Conservation (phyloP, 2,113 vertebrate genomes). For the Orycteropus afer region DNA sequence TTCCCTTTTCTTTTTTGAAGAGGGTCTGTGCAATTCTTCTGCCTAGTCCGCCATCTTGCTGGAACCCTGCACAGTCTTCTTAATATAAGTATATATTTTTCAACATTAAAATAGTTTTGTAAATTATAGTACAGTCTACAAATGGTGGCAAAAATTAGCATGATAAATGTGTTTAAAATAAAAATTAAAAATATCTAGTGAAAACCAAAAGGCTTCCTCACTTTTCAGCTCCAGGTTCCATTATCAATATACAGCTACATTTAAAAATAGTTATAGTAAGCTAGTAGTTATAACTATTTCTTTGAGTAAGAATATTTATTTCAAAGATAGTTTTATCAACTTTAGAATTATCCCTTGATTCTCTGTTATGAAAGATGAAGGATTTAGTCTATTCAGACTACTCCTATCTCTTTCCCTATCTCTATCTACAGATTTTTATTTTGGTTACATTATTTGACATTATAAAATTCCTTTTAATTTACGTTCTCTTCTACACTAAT, state of each 20-base stretch:
- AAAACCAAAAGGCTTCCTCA: background rate
- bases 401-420: background rate
- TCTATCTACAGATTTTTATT: background rate
- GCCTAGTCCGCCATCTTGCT: no score
- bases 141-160: background rate
- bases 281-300: background rate
- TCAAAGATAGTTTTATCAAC: background rate
- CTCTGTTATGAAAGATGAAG: background rate
- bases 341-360: background rate
- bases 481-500: background rate
- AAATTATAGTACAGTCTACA: background rate
- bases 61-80: background rate
- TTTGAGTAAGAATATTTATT: slow-evolving; percentile 23
- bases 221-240: background rate
- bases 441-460: background rate
- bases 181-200: background rate
- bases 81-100: background rate
- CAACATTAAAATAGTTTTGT: background rate
- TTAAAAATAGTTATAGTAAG: background rate
- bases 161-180: background rate
- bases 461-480: background rate
- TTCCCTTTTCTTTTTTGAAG: no score
- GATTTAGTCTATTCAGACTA: background rate
- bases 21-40: no score
- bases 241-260: background rate